Base-by-base conservation (phyloP, 2,797 vertebrate genomes). In the Aselliscus stoliczkanus region DNA sequence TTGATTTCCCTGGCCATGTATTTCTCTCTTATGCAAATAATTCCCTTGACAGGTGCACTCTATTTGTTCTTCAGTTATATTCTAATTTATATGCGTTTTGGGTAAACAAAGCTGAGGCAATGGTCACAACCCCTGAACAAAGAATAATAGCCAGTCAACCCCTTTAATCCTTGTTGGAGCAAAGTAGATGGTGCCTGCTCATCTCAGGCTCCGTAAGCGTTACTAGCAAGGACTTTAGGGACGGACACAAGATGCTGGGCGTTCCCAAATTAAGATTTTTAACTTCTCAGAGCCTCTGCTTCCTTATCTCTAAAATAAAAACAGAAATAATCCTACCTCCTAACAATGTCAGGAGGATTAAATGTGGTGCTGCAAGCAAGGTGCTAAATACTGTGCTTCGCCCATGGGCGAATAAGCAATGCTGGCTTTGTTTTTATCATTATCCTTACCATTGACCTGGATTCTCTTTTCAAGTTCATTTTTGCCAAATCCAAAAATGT, bases 41-140 rank as follows among this genome's bases (percentile, higher is more conserved):
- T 88, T 92, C 34, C 29, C 72, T 64, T 72, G 15, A 69, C 73
- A 31, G 31, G n/a, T 85, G 13, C 15, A 62, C 44, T 9, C 34
- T 93, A 11, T 92, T 75, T 87, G 44, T 77, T 93, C 75, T 87
- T 86, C 65, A 75, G 39, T 62, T 92, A 39, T n/a, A 34, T 77
- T 90, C 56, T 92, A 21, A 94, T 89, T 88, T 93, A 60, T 64
- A 72, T 92, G 88, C 84, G 25, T 72, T 58, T 93, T 56, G 47
- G 50, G 70, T 90, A 84, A 91, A 89, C 89, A 94, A 95, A 83
- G 82, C 12, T 29, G n/a, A 87, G 34, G 5, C 52, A 93, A 34
- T 9, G 37, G 25, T 34, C 20, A 82, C 39, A 62, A 73, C 20
- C 23, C 56, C 73, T 70, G 37, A 84, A 92, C 72, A 82, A 72